A percentile compares a stretch with the other conserved stretches of the same genome.
Conservation (phyloP, 2,113 vertebrate genomes). For the Corapipo altera region DNA sequence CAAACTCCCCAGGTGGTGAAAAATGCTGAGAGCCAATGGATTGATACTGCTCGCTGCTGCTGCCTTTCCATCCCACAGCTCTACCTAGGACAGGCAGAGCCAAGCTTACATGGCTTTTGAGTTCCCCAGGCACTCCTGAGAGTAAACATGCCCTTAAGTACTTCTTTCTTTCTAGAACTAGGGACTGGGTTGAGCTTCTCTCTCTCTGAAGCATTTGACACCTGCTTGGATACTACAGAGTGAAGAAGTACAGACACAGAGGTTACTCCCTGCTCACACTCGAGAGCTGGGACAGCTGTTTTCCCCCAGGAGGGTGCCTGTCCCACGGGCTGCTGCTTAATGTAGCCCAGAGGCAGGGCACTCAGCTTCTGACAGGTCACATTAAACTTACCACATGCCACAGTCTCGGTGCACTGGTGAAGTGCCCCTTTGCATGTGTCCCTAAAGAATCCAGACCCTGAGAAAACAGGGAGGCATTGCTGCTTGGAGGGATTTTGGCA, state of each 20-base stretch:
- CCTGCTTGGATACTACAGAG: not conserved
- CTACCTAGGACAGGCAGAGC: not conserved
- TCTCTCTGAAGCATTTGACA: not conserved
- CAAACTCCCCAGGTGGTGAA: not conserved
- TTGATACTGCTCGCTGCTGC: fast-evolving
- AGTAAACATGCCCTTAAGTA: not conserved
- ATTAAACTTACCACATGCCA: not conserved
- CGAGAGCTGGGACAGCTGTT: not conserved
- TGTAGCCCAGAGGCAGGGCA: not conserved
- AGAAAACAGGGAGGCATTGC: not conserved
- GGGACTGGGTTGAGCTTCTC: not conserved
- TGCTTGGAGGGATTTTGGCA: not conserved
- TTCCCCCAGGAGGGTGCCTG: not conserved
- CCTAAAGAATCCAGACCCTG: not conserved
- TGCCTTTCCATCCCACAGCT: not conserved
- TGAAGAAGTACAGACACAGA: not conserved
- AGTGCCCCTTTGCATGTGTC: fast-evolving
- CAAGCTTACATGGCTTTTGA: not conserved
- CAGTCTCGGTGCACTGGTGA: not conserved
- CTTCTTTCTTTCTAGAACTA: not conserved
- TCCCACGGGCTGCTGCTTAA: not conserved
- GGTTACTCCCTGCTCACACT: not conserved
- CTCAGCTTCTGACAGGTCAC: not conserved
- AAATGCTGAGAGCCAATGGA: not conserved
- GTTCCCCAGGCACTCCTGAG: not conserved